These are phyloP conservation scores for Okamejei kenojei DNA, from an alignment of 2,797 vertebrate genomes.

Conservation along the genomic window DNA sequence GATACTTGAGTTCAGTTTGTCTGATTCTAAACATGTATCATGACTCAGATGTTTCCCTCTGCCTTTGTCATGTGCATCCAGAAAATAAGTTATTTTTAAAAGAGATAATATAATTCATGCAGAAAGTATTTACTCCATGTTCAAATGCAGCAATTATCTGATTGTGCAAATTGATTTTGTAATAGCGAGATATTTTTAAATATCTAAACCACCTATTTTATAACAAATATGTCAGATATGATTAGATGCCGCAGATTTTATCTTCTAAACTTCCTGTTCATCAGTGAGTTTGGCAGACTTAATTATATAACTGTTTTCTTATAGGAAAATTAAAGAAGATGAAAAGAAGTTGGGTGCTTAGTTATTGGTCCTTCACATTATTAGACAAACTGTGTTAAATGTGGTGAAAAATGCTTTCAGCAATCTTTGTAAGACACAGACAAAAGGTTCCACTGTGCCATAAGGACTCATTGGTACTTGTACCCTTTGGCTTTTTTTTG, in stretches of 20 bases:
- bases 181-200: background rate
- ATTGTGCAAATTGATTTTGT: background rate
- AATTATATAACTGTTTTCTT: background rate
- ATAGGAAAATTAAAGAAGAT: background rate
- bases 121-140: background rate
- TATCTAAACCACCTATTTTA: background rate
- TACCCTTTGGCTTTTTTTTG: background rate
- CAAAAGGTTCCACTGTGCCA: background rate
- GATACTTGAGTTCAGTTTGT: background rate
- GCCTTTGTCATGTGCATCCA: background rate
- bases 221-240: background rate
- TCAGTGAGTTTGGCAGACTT: background rate
- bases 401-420: background rate
- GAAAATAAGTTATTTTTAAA: background rate
- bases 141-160: background rate
- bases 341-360: background rate
- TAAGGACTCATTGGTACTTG: background rate
- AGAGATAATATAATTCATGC: background rate
- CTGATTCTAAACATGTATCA: background rate
- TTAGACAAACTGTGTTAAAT: background rate
- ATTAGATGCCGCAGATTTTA: background rate
- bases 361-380: background rate
- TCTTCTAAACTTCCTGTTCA: background rate
- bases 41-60: background rate
- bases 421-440: background rate